Conservation (phyloP, 2,797 vertebrate species). For the Sciurus vulgaris region DNA sequence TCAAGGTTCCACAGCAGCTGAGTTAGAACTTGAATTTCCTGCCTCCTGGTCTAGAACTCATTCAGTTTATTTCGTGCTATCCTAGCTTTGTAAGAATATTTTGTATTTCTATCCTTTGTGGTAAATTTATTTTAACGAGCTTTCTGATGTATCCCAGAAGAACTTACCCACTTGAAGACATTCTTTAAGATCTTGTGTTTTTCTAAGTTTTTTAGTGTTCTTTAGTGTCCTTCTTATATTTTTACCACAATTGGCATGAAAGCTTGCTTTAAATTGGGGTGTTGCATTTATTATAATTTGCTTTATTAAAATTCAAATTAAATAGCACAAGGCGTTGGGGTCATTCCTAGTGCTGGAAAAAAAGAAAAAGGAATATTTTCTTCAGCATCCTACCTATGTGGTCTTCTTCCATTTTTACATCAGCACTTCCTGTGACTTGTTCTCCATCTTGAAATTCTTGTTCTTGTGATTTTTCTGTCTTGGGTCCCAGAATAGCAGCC, state of each 20-base stretch:
- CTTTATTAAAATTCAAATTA: conserved; percentile 3
- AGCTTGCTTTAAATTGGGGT: conserved; percentile 5
- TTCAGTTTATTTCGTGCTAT: background rate
- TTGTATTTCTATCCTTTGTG: background rate
- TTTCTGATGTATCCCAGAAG: background rate
- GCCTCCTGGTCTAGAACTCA: background rate
- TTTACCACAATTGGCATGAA: background rate
- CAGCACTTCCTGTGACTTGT: conserved; percentile 73
- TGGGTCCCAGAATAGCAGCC: conserved; percentile 92
- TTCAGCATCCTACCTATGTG: conserved; percentile 82
- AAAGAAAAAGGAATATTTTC: background rate
- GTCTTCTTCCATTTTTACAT: conserved; percentile 81
- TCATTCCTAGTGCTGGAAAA: too few species aligned
- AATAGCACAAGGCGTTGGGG: too few species aligned
- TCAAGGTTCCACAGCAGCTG: background rate
- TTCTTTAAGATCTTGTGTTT: conserved; percentile 22
- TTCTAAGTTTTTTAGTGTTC: conserved; percentile 12
- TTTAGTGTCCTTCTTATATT: background rate
- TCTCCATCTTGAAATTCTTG: conserved; percentile 80
- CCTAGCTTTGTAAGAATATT: background rate
- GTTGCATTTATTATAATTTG: background rate
- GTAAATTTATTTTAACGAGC: conserved; percentile 32
- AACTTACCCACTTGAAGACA: conserved; percentile 29
- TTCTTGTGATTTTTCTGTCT: conserved; percentile 85
- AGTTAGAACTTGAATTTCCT: background rate